These are phyloP conservation scores for Lordiphosa andalusiaca DNA, from an alignment of 2,888 invertebrate genomes.

Conservation along the genomic window DNA sequence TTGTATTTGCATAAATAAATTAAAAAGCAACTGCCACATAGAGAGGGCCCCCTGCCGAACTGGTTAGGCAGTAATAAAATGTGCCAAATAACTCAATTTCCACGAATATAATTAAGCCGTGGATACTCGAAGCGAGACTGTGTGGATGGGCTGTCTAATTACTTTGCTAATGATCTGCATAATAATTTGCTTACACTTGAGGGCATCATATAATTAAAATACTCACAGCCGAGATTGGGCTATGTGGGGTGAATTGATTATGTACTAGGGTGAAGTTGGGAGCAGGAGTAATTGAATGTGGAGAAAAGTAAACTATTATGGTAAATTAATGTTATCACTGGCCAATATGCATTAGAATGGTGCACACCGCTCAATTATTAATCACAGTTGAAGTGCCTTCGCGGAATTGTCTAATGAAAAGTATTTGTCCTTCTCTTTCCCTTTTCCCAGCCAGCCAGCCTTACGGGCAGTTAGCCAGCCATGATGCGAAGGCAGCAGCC, in stretches of 20 bases:
- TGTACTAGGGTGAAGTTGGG: not conserved
- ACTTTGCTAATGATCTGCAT: conserved; percentile 67
- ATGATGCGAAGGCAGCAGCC: conserved; percentile 34
- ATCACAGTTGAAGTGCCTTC: conserved; percentile 48
- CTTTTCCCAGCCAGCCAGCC: conserved; percentile 3
- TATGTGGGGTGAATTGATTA: not conserved
- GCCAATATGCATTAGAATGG: conserved; percentile 57
- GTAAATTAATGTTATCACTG: conserved; percentile 4
- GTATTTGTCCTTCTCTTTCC: conserved; percentile 20
- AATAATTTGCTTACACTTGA: conserved; percentile 57
- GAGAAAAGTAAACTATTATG: no score
- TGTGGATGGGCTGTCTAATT: conserved; percentile 39
- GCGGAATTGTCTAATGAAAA: conserved; percentile 32
- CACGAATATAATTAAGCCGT: conserved; percentile 51
- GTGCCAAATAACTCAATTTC: conserved; percentile 58
- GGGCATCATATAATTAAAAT: conserved; percentile 46
- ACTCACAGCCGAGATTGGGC: conserved; percentile 2
- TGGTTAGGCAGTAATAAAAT: conserved; percentile 35
- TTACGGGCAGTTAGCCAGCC: conserved; percentile 22
- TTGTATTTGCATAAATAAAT: conserved; percentile 64
- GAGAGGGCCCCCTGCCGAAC: conserved; percentile 1
- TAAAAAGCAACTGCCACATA: conserved; percentile 43
- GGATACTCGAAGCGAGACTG: conserved; percentile 15
- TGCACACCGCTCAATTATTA: conserved; percentile 51
- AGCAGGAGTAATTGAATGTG: no score